Evolutionary conservation across 1,140 invertebrate genomes (phyloP).

Genomic region (Panagrolaimus sp.): DNA sequence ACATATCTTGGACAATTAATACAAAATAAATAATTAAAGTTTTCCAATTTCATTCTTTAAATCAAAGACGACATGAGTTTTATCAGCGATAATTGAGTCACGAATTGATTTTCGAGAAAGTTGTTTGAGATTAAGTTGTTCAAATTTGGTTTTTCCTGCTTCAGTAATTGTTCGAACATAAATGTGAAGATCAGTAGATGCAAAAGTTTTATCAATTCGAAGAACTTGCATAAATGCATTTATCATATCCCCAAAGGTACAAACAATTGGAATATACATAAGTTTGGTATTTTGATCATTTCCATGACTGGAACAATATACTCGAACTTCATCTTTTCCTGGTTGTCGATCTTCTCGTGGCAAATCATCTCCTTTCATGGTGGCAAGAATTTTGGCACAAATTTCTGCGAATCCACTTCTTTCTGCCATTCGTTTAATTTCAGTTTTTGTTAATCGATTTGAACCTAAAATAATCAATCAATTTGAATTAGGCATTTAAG

Average conservation of each 20-base stretch:
- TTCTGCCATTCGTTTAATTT: conserved; percentile 1
- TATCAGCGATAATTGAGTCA: not conserved
- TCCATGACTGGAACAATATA: not conserved
- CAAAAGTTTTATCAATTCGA: not conserved
- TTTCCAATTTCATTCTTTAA: conserved; percentile 12
- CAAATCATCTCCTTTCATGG: not conserved
- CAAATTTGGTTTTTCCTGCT: conserved; percentile 1
- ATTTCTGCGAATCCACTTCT: not conserved
- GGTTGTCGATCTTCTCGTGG: not conserved
- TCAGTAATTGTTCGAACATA: conserved; percentile 5
- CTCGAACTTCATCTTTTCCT: not conserved
- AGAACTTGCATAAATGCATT: conserved; percentile 9
- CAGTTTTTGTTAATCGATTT: not conserved
- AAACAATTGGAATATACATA: not conserved
- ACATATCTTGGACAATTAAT: no score
- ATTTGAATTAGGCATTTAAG: no score
- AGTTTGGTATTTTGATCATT: not conserved
- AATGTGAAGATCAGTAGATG: not conserved
- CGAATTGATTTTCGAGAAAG: not conserved
- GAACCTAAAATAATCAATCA: no score
- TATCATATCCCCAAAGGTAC: conserved; percentile 10
- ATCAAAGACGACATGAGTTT: conserved; percentile 13
- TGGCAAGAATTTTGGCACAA: not conserved
- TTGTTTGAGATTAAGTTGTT: not conserved
- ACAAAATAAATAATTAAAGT: not conserved